Base-by-base conservation (phyloP, 2,113 vertebrate genomes). In the Melanerpes formicivorus region DNA sequence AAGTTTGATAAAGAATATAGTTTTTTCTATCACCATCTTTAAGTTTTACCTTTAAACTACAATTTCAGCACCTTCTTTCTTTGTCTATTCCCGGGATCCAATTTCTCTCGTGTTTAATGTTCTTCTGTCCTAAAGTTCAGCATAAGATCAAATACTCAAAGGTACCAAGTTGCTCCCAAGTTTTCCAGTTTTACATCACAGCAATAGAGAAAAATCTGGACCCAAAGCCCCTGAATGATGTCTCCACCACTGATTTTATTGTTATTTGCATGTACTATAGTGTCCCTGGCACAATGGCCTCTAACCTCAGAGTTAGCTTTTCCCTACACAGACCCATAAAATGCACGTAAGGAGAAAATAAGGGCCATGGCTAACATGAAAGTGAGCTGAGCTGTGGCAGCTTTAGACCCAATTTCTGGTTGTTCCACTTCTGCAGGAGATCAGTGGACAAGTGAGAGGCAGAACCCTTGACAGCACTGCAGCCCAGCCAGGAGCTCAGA, bases 301-400 rank as follows among this genome's bases (percentile, higher is more conserved):
- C 82, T 93, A 87, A 93, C 71, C 64, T 86, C 84, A 65, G 46
- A 90, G 76, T 30, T n/a, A 77, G 73, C 22, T 86, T 85, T 87
- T 89, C 40, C 74, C 90, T 91, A 58, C 62, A 64, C 42, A 71
- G 79, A 59, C 48, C 42, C 40, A 48, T 75, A 79, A 93, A 93
- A 91, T 8, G 34, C 88, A 80, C 79, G 52, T 66, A 71, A 90
- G n/a, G 72, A 93, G 87, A 75, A 85, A 87, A 86, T 56, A 85
- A 84, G 10, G 73, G 26, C 77, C 48, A 86, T 1, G 7, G 62
- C 32, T 66, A 54, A 63, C 27, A 42, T 21, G 37, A 77, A 90
- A 64, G 21, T 0, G 4, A 73, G 40, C 27, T 69, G 42, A 50
- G 40, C 17, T 19, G 40, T 16, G 70, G 32, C 29, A 69, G 19